Evolutionary conservation across 2,797 vertebrate genomes (phyloP), one percentile per base, ranked within the genome.

Genomic region (Staurois parvus): DNA sequence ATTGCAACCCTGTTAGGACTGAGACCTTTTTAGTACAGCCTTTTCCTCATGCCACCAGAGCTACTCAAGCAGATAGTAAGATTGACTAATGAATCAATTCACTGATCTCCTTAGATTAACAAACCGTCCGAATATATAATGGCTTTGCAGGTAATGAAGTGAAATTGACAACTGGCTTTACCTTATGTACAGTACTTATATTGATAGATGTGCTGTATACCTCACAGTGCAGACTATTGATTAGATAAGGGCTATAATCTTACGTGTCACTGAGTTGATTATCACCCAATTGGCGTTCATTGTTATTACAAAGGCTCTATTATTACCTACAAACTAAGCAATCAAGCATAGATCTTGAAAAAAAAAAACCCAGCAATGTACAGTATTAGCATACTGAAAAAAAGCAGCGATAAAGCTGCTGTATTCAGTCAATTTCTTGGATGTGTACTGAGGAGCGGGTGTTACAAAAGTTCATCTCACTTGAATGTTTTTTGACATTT

Each of bases 101-200:
- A 72, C 45, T 59, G 67, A 80, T 80, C 67, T 56, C 34, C 64
- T 56, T 69, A 37, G 79, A 80, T 80, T 72, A 80, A 30, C 45
- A 37, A 21, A 69, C 77, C 24, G 28, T 56, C 29, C 8, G 28
- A 56, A 80, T 34, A 70, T 69, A 24, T 45, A 68, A 79, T 40
- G 4, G 77, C 69, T 45, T 80, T 62, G 68, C 7, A 12, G 13
- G 30, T 29, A 69, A 69, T 3, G 4, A 79, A 72, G 45, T 9
- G 52, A 80, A 72, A 80, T 80, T 80, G 68, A 56, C 34, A 59
- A 70, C 32, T 70, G 67, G 72, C 67, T 80, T 56, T 24, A 56
- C 42, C 64, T 30, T 21, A 32, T 11, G 28, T n/a, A 69, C 42
- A 45, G 26, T 67, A 68, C 40, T 48, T 78, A 42, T 34, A 24